A percentile compares a stretch with the other conserved stretches of the same genome.
Evolutionary conservation across 2,797 vertebrate species (phyloP).

Genomic region (Ambastaia sidthimunki): DNA sequence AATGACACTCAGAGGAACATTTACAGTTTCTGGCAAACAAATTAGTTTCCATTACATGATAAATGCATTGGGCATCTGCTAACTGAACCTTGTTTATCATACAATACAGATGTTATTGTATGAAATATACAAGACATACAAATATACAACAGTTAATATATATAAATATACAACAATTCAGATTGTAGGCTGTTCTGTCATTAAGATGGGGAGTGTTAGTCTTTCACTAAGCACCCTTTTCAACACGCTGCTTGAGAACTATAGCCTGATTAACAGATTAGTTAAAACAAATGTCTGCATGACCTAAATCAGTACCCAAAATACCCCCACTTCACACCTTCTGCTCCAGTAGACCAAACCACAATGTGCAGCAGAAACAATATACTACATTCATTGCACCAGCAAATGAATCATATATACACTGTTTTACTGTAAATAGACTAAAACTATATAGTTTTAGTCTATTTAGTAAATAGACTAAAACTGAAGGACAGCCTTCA

Average conservation of each 20-base stretch:
- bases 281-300: slow-evolving; percentile 35
- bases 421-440: not conserved
- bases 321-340: not conserved
- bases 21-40: too few species aligned
- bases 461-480: not conserved
- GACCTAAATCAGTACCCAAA: slow-evolving; percentile 50
- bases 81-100: too few species aligned
- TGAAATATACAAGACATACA: too few species aligned
- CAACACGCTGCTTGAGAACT: slow-evolving; percentile 26
- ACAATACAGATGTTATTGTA: too few species aligned
- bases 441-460: too few species aligned
- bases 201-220: not conserved
- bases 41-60: too few species aligned
- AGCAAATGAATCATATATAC: not conserved
- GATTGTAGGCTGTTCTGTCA: not conserved
- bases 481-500: not conserved
- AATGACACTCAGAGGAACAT: too few species aligned
- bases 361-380: not conserved
- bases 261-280: slow-evolving; percentile 66
- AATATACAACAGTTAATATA: too few species aligned
- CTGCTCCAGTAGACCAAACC: slow-evolving; percentile 21
- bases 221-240: not conserved
- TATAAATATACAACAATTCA: not conserved
- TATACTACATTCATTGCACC: not conserved
- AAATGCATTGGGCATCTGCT: too few species aligned